These are phyloP conservation scores for Drosophila emarginata DNA, from an alignment of 2,888 invertebrate genomes.

Conservation along the genomic window DNA sequence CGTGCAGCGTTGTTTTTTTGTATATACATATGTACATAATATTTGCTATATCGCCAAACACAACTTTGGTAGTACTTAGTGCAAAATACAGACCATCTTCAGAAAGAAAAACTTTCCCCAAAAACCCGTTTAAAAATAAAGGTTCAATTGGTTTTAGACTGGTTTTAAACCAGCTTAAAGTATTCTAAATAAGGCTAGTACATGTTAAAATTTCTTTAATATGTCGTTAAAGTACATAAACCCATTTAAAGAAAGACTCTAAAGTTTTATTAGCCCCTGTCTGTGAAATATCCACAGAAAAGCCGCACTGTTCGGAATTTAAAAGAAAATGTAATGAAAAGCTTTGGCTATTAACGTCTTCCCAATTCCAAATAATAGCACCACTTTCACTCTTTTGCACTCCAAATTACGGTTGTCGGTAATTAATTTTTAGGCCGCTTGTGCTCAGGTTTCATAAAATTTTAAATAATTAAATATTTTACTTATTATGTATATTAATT, in stretches of 20 bases:
- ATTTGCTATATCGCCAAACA: neutral
- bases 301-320: neutral
- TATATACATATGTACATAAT: neutral
- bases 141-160: neutral
- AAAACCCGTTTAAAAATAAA: neutral
- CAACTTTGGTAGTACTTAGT: neutral
- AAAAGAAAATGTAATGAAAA: neutral
- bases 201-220: neutral
- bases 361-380: neutral
- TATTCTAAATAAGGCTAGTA: neutral
- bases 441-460: neutral
- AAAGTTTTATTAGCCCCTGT: neutral
- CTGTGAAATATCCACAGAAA: neutral
- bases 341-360: neutral
- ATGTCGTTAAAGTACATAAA: neutral
- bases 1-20: neutral
- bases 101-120: constrained; percentile 2
- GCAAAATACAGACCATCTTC: neutral
- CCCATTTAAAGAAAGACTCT: neutral
- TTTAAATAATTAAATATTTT: neutral
- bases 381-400: neutral
- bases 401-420: neutral
- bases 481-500: neutral
- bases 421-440: neutral
- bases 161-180: neutral